phyloP scores from a whole-genome alignment of 2,888 invertebrate species.

The Peribatodes rhomboidaria region DNA sequence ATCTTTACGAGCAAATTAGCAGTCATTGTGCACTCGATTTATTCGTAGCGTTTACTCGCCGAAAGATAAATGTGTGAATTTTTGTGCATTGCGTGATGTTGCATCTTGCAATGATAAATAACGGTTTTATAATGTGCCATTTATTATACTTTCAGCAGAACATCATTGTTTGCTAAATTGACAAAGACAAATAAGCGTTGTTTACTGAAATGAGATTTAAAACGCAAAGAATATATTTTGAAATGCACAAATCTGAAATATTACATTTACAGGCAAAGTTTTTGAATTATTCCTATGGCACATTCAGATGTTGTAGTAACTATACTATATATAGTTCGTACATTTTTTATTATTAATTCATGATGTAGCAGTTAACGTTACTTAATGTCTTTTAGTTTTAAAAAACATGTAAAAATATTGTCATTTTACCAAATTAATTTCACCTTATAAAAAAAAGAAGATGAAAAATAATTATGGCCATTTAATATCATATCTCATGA shows the following conservation, averaged over 20 bases:
- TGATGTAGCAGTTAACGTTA: neutral
- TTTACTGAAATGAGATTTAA: neutral
- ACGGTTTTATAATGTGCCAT: slow-evolving; percentile 33
- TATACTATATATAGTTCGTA: too few species aligned
- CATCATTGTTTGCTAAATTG: slow-evolving; percentile 13
- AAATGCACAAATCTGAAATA: too few species aligned
- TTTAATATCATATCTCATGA: neutral
- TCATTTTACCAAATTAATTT: neutral
- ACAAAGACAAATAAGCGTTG: slow-evolving; percentile 20
- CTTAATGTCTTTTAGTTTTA: neutral
- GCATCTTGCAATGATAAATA: slow-evolving; percentile 41
- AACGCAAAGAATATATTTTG: neutral
- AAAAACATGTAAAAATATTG: neutral
- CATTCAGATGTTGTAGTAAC: too few species aligned
- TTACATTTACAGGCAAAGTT: too few species aligned
- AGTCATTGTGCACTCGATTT: slow-evolving; percentile 84
- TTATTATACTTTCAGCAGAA: slow-evolving; percentile 29
- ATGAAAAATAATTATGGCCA: neutral
- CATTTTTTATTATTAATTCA: too few species aligned
- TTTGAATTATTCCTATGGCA: too few species aligned
- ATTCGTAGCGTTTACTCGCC: slow-evolving; percentile 69
- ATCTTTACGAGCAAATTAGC: slow-evolving; percentile 86
- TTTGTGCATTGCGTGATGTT: slow-evolving; percentile 54
- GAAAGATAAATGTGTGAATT: slow-evolving; percentile 82
- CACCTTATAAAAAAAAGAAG: neutral